phyloP scores from a whole-genome alignment of 2,113 vertebrate genomes.

The Hydrochoerus hydrochaeris region DNA sequence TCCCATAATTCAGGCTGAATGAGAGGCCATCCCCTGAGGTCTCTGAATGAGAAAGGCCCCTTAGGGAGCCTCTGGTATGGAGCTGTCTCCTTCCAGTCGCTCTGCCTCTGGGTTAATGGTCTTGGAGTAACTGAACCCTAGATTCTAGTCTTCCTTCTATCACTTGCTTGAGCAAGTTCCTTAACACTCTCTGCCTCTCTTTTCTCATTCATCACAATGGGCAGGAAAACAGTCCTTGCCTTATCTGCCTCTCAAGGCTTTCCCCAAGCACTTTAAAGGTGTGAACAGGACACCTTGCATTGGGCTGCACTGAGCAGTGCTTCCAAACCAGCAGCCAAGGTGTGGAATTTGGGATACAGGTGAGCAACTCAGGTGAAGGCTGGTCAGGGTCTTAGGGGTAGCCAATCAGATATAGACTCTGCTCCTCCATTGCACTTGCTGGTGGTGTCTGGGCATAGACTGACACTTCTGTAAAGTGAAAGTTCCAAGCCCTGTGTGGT shows the following conservation, averaged over 20 bases:
- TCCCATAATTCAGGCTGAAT: background rate
- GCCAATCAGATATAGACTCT: background rate
- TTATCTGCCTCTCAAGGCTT: background rate
- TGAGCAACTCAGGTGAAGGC: background rate
- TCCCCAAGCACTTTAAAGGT: slow-evolving; percentile 9
- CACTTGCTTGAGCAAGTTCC: background rate
- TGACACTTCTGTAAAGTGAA: background rate
- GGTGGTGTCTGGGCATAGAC: background rate
- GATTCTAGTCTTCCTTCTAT: background rate
- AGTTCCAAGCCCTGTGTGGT: background rate
- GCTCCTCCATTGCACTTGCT: background rate
- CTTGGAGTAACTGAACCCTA: background rate
- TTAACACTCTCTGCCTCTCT: background rate
- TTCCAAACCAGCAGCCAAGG: background rate
- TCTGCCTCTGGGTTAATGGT: background rate
- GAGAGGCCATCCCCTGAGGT: background rate
- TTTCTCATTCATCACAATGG: background rate
- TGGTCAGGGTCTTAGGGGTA: background rate
- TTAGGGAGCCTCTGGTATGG: background rate
- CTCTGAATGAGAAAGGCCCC: background rate
- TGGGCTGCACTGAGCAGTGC: background rate
- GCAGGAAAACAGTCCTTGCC: background rate
- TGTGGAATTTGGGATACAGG: background rate
- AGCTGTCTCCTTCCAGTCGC: background rate
- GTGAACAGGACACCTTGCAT: background rate